phyloP scores from a whole-genome alignment of 2,797 vertebrate genomes.

The Australoheros facetus region DNA sequence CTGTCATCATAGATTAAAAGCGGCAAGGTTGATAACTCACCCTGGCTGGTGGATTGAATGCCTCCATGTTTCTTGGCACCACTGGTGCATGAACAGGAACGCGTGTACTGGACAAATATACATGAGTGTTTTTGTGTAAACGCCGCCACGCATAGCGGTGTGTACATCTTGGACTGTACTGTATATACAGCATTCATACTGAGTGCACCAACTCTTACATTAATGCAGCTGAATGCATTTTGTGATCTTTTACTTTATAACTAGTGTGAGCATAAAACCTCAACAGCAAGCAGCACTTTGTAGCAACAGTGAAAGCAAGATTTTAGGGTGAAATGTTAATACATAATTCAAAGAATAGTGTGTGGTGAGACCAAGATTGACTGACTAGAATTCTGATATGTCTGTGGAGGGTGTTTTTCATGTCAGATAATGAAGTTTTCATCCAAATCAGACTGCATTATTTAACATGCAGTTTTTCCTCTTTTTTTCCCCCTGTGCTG shows the following conservation, averaged over 20 bases:
- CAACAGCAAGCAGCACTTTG: not conserved
- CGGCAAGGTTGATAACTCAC: conserved; percentile 48
- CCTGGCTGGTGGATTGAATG: conserved; percentile 22
- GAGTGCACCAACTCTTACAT: not conserved
- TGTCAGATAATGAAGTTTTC: not conserved
- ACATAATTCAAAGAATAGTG: not conserved
- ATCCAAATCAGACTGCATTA: not conserved
- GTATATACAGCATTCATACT: not conserved
- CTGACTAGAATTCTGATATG: not conserved
- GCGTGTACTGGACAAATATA: conserved; percentile 12
- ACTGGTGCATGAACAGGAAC: conserved; percentile 26
- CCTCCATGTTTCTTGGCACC: not conserved
- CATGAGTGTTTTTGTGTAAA: conserved; percentile 23
- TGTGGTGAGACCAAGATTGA: not conserved
- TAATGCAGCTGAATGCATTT: not conserved
- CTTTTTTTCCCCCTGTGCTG: not conserved
- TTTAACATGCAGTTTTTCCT: not conserved
- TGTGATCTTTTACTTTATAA: not conserved
- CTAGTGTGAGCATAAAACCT: not conserved
- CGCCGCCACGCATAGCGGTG: not conserved
- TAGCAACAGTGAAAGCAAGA: not conserved
- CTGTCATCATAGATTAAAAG: conserved; percentile 64
- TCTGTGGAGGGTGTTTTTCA: not conserved
- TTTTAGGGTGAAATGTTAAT: not conserved
- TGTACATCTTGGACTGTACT: not conserved